phyloP scores from a whole-genome alignment of 64 coral and sea anemone genomes.

The Porites australiensis region DNA sequence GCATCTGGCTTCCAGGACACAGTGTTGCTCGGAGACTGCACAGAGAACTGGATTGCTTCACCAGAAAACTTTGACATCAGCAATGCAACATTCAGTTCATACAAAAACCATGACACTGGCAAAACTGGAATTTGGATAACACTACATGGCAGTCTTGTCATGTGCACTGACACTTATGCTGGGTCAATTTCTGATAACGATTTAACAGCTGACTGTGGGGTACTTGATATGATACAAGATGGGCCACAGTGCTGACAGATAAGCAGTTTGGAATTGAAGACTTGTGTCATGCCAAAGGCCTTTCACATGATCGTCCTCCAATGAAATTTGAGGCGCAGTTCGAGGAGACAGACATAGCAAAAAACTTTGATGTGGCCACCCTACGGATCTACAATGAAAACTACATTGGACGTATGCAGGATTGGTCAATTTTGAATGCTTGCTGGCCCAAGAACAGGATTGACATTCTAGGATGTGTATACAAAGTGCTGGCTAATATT shows the following conservation, averaged over 20 bases:
- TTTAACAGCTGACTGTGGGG: constrained; percentile 53
- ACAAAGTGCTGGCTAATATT: no score
- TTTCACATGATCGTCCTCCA: no score
- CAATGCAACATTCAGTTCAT: constrained; percentile 57
- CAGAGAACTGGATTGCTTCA: constrained; percentile 57
- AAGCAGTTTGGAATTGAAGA: no score
- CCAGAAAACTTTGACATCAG: constrained; percentile 36
- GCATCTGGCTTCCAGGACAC: constrained; percentile 61
- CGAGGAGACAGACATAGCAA: constrained; percentile 55
- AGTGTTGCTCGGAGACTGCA: constrained; percentile 54
- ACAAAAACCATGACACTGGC: constrained; percentile 71
- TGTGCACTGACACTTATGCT: constrained; percentile 71
- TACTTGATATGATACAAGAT: constrained; percentile 69
- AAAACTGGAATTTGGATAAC: constrained; percentile 77
- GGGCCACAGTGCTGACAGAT: constrained; percentile 70
- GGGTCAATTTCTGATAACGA: constrained; percentile 69
- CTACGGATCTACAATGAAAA: no score
- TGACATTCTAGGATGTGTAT: no score
- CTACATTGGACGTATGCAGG: no score
- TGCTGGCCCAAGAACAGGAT: no score
- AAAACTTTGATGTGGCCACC: constrained; percentile 69
- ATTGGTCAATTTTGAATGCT: no score
- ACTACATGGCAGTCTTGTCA: constrained; percentile 67
- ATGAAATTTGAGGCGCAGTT: constrained; percentile 75
- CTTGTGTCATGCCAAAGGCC: no score